Percentiles rank a stretch among this genome's conserved stretches.
These are phyloP conservation scores for Gallirallus australis DNA, from an alignment of 2,797 vertebrate species.

Conservation along the genomic window DNA sequence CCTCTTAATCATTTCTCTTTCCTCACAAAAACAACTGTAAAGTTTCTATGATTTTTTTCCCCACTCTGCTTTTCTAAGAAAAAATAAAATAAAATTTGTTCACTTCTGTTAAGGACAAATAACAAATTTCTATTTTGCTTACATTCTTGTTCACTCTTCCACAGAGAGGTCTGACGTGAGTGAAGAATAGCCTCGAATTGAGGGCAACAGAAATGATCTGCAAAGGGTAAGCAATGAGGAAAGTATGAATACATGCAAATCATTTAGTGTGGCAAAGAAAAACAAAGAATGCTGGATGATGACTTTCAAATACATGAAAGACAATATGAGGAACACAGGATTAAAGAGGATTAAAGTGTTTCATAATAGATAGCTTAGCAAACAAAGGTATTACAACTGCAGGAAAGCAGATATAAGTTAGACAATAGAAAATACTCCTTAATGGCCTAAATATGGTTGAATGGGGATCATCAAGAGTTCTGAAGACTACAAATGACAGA, in stretches of 20 bases:
- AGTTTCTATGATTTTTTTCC: not conserved
- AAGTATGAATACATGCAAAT: not conserved
- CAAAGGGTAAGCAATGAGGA: not conserved
- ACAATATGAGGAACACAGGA: not conserved
- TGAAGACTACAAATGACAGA: not conserved
- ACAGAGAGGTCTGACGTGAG: not conserved
- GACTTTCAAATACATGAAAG: not conserved
- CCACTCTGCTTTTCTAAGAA: not conserved
- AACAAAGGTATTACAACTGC: not conserved
- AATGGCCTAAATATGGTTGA: not conserved
- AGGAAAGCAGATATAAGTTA: not conserved
- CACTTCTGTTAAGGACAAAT: not conserved
- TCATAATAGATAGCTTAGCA: not conserved
- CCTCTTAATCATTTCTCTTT: not conserved
- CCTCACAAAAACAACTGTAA: not conserved
- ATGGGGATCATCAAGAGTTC: not conserved
- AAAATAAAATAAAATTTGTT: not conserved
- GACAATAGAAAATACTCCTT: not conserved
- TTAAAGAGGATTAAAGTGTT: not conserved
- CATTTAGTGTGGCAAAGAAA: not conserved
- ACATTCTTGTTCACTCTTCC: not conserved
- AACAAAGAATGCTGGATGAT: not conserved
- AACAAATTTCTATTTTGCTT: not conserved
- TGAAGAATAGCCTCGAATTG: not conserved
- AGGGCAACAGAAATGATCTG: not conserved